Evolutionary conservation across 2,113 vertebrate genomes (phyloP).

Genomic region (Nanorana parkeri): DNA sequence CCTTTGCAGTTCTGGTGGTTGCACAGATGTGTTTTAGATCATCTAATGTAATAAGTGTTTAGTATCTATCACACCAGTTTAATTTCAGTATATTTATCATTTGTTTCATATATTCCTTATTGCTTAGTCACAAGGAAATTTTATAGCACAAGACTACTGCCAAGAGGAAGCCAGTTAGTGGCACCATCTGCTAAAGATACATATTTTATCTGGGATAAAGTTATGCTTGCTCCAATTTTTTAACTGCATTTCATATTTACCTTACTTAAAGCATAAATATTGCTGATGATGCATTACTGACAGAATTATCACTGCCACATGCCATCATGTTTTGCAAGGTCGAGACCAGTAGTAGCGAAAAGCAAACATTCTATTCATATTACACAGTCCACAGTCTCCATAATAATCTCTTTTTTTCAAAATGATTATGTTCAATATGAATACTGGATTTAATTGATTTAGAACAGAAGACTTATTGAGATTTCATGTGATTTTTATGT

Average conservation of each 20-base stretch:
- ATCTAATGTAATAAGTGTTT: too few relatives aligned
- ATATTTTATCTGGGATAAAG: background rate
- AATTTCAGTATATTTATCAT: background rate
- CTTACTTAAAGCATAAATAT: background rate
- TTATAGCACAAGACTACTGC: background rate
- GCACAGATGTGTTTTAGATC: background rate
- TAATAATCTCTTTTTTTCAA: too few relatives aligned
- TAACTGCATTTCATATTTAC: background rate
- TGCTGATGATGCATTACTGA: background rate
- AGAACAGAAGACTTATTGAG: too few relatives aligned
- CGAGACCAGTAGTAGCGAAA: too few relatives aligned
- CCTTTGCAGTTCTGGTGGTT: background rate
- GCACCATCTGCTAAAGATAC: background rate
- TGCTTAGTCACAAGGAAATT: background rate
- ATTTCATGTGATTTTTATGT: too few relatives aligned
- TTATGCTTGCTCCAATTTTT: background rate
- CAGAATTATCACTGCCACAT: too few relatives aligned
- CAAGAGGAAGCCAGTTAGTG: background rate
- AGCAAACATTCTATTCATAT: too few relatives aligned
- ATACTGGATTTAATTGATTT: too few relatives aligned
- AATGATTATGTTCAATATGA: too few relatives aligned
- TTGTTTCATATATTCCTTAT: background rate
- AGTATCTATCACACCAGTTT: background rate
- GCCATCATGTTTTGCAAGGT: too few relatives aligned
- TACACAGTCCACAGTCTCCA: too few relatives aligned